Base-by-base conservation (phyloP, 2,888 invertebrate species). In the Steinernema scapterisci region DNA sequence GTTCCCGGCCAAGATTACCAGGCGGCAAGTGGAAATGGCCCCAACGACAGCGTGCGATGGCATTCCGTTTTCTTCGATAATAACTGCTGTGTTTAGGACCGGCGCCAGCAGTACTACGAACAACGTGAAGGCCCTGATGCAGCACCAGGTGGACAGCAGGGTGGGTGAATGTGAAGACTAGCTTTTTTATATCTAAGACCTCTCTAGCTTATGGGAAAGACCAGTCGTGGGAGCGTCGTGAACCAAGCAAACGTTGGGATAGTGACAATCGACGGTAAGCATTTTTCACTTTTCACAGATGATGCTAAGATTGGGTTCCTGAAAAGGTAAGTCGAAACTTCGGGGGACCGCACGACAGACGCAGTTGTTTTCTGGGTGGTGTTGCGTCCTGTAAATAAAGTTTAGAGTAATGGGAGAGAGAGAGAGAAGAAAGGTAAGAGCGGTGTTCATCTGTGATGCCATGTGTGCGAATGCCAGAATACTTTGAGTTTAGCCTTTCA, bases 401-500 rank as follows among this genome's bases (percentile, higher is more conserved):
- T 21, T 63, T 63, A 25, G 25, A 25, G 27, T 11, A 5, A 63
- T n/a, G 63, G 63, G 63, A 52, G 52, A 19, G 54, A 63, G 63
- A 63, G 63, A 63, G 31, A 48, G 48, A 13, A 48, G 31, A 3
- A 21, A 63, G 63, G 63, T 63, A 63, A 63, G 63, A n/a, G 13
- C 31, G 63, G 31, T 63, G 21, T 27, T 63, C 6, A 23, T 63
- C 16, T 13, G 25, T 16, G 21, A 27, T 38, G 3, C 3, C 38
- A 38, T 31, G 63, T 27, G 27, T 63, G 63, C 63, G 6, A 16
- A 31, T 27, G 25, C 38, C 38, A 38, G 38, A 38, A 63, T 63
- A 16, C 19, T 63, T 25, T 25, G 63, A 63, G 63, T 63, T 63
- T 63, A 63, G 63, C 63, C 63, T 25, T 16, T 63, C 1, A 63